Conservation (phyloP, 2,113 vertebrate genomes). For the Laticauda laticaudata region DNA sequence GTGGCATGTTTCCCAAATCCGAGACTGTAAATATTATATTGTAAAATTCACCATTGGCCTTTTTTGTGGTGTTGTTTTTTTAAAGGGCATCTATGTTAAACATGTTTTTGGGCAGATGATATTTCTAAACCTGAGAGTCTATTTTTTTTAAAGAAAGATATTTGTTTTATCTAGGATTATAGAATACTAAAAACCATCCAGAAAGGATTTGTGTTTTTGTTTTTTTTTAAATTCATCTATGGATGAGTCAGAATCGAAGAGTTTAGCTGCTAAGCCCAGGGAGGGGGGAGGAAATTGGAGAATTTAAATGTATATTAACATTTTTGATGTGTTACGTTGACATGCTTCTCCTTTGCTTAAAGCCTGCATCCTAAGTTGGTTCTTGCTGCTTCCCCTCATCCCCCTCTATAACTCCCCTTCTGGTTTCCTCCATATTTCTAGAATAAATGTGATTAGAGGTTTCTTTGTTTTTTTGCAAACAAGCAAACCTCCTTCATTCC, state of each 20-base stretch:
- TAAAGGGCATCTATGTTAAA: not conserved
- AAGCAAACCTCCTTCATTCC: constrained; percentile 68
- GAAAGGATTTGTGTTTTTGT: not conserved
- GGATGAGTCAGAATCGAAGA: constrained; percentile 37
- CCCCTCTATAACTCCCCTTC: constrained; percentile 34
- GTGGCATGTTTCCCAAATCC: not conserved
- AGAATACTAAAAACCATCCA: constrained; percentile 16
- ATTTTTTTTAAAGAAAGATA: constrained; percentile 13
- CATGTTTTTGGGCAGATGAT: not conserved
- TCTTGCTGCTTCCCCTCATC: constrained; percentile 59
- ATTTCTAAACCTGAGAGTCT: constrained; percentile 19
- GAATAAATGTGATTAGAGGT: constrained; percentile 62
- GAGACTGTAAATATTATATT: not conserved
- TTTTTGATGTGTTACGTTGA: constrained; percentile 64
- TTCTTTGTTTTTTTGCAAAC: constrained; percentile 60
- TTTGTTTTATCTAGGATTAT: constrained; percentile 17
- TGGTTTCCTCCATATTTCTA: constrained; percentile 66
- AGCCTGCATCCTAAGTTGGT: constrained; percentile 65
- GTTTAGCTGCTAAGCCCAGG: constrained; percentile 58
- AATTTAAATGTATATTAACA: constrained; percentile 50
- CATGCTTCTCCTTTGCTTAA: constrained; percentile 69
- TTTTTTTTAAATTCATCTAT: not conserved
- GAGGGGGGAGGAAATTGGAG: constrained; percentile 57
- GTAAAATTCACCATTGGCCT: not conserved
- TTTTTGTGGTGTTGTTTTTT: not conserved